Conservation (phyloP, 2,888 invertebrate genomes). For the Meiosimyza decipiens region DNA sequence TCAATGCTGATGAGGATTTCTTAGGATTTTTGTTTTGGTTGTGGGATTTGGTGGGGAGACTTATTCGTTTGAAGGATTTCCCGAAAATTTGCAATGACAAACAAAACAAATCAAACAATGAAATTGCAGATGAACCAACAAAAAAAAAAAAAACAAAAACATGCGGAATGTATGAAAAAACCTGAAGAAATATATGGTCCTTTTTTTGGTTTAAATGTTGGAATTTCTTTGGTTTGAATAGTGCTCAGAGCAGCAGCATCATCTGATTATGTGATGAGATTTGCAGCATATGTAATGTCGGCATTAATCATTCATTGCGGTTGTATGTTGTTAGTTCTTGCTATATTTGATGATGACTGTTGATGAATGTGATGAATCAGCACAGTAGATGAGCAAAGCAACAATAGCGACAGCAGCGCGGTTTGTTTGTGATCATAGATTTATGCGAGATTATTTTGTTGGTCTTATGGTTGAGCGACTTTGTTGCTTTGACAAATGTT, state of each 20-base stretch:
- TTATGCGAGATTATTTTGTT: constrained; percentile 33
- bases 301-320: constrained; percentile 31
- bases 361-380: constrained; percentile 28
- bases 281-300: constrained; percentile 31
- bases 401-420: background rate
- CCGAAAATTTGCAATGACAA: background rate
- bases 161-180: too few relatives aligned
- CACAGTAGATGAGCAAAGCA: constrained; percentile 2
- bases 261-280: background rate
- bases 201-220: too few relatives aligned
- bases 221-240: too few relatives aligned
- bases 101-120: background rate
- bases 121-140: too few relatives aligned
- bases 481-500: constrained; percentile 11
- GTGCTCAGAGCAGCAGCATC: too few relatives aligned
- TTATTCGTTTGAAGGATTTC: background rate
- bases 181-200: too few relatives aligned
- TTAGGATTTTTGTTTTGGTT: constrained; percentile 6
- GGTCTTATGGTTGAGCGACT: constrained; percentile 19
- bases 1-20: constrained; percentile 18
- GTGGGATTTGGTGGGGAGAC: background rate
- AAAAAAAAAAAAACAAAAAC: too few relatives aligned
- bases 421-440: constrained; percentile 3
- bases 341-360: background rate
- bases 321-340: background rate